Conservation (phyloP, 2,888 invertebrate species). For the Eristalinus sepulchralis region DNA sequence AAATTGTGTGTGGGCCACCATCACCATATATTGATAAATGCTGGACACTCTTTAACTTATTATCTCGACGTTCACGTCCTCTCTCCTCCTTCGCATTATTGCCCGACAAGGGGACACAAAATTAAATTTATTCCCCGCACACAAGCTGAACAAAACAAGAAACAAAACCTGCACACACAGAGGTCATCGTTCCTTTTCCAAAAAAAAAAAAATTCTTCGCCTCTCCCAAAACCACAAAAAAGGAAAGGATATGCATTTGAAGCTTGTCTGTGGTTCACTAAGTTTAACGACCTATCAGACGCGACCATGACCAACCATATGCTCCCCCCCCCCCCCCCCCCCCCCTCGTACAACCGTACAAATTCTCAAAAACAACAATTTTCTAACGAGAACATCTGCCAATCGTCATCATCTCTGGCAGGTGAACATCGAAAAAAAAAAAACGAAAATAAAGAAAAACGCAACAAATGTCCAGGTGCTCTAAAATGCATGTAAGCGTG, state of each 20-base stretch:
- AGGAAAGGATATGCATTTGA: constrained; percentile 2
- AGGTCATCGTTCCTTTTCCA: constrained; percentile 58
- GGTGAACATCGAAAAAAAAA: constrained; percentile 22
- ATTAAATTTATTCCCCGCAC: constrained; percentile 42
- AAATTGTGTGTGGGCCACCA: constrained; percentile 41
- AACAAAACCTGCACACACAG: constrained; percentile 60
- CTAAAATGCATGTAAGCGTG: too few relatives aligned
- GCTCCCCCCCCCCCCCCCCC: too few relatives aligned
- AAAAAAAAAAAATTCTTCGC: background rate
- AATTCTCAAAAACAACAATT: background rate
- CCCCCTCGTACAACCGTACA: constrained; percentile 1
- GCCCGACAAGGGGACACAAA: constrained; percentile 20
- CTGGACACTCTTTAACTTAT: constrained; percentile 49
- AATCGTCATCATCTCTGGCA: constrained; percentile 33
- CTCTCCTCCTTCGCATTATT: constrained; percentile 14
- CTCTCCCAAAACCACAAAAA: background rate
- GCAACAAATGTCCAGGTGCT: too few relatives aligned
- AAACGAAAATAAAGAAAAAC: too few relatives aligned
- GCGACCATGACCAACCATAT: constrained; percentile 51
- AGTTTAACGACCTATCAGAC: constrained; percentile 60
- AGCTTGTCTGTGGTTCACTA: constrained; percentile 13
- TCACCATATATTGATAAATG: constrained; percentile 43
- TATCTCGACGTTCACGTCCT: constrained; percentile 18
- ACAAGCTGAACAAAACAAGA: constrained; percentile 13
- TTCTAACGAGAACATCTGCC: constrained; percentile 46